Evolutionary conservation across 2,888 invertebrate genomes (phyloP), one percentile per base, ranked within the genome.

Genomic region (Lochmaea crataegi): DNA sequence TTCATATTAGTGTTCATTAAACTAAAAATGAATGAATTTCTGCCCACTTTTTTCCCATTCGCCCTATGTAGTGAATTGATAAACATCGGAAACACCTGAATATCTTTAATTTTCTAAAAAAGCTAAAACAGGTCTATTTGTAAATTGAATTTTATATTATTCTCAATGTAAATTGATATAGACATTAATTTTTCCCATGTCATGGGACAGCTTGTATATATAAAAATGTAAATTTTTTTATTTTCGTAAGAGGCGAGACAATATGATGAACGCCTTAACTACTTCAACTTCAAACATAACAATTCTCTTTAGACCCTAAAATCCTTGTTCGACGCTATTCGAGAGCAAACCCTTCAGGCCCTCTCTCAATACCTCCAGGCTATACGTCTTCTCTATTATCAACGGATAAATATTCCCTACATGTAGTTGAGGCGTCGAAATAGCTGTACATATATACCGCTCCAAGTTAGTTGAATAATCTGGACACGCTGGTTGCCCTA

Each of bases 341-440:
- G 56, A 56, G 56, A 18, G 56, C 56, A 56, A 56, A 56, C 56
- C 56, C 56, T 56, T 12, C 10, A 56, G 56, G 56, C 56, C 22
- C 56, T 56, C 11, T 56, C 18, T 56, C 22, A 56, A 56, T 56
- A 22, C 56, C 56, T 22, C 11, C 1, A 56, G 56, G 18, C 56
- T 22, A 18, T 18, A 56, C 56, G 56, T 56, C 7, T 56, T 56
- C 16, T 18, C 56, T 56, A 56, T 56, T 56, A 56, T 56, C 56
- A 56, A 11, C 18, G 56, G 56, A 16, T 56, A 22, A n/a, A 22
- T 18, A 56, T 56, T 56, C 56, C 56, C 11, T 16, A 56, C 56
- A 18, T 56, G 18, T 18, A 18, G 22, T 12, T 22, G 56, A 56
- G 18, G 56, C 56, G 18, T 11, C 16, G 56, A 12, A 56, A 56